Conservation (phyloP, 2,797 vertebrate species). For the Lophius americanus region DNA sequence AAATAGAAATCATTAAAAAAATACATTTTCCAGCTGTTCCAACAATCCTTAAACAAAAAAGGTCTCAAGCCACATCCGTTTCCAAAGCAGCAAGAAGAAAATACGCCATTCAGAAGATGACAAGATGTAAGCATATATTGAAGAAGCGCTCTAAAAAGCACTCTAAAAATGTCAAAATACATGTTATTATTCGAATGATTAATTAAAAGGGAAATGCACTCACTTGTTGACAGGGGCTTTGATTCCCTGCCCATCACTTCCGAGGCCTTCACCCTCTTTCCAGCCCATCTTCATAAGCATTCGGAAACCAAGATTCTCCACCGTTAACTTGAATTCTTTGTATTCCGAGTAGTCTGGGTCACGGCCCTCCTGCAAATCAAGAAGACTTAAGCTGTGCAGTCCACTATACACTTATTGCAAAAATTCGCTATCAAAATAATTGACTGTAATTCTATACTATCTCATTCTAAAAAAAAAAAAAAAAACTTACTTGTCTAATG, state of each 20-base stretch:
- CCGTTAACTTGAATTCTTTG: constrained; percentile 98
- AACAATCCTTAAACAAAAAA: too few relatives aligned
- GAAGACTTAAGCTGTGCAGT: constrained; percentile 20
- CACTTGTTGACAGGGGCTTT: constrained; percentile 94
- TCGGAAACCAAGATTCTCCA: constrained; percentile 98
- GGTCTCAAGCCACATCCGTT: too few relatives aligned
- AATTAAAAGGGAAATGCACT: constrained; percentile 32
- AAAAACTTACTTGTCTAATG: too few relatives aligned
- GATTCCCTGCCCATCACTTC: constrained; percentile 93
- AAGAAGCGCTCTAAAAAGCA: not conserved
- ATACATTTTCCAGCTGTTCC: too few relatives aligned
- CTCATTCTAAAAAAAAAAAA: too few relatives aligned
- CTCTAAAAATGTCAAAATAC: not conserved
- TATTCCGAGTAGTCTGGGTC: constrained; percentile 98
- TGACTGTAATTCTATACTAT: too few relatives aligned
- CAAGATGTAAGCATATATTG: not conserved
- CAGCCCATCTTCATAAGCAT: constrained; percentile 99
- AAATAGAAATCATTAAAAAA: too few relatives aligned
- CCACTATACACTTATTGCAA: constrained; percentile 6
- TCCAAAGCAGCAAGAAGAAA: too few relatives aligned
- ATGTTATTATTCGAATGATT: not conserved
- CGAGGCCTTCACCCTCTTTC: constrained; percentile 97
- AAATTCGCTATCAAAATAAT: too few relatives aligned
- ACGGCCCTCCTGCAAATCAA: constrained; percentile 88
- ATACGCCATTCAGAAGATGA: not conserved